Evolutionary conservation across 2,113 vertebrate genomes (phyloP), one percentile per base, ranked within the genome.

Genomic region (Crocuta crocuta): DNA sequence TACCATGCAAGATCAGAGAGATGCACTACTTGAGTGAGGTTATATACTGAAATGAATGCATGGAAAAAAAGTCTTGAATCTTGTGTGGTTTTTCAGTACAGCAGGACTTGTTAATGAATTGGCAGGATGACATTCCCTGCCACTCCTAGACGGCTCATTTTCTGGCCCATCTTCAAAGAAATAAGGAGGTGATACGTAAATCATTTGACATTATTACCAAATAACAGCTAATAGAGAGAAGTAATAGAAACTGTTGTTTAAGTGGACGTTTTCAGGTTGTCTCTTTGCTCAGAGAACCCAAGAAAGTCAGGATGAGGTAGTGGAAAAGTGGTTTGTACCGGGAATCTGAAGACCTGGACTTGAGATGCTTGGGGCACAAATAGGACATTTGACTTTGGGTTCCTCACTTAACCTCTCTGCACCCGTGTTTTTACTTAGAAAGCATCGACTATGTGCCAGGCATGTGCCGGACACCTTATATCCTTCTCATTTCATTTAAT

Each of bases 171-270:
- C 83, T 81, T 93, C 61, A 82, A 95, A 91, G 71, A 90, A 82
- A 85, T 94, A 93, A 86, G n/a, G 74, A 89, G n/a, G 80, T 94
- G 50, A 61, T 66, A 89, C 0, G 10, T 74, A 97, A 95, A 95
- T 83, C 63, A 43, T 48, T 88, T 91, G 82, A 94, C 85, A 80
- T 96, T 91, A 61, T 55, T 53, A 88, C 87, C 66, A 89, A 73
- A 83, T 89, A 97, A 81, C 50, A 61, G 31, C 66, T 86, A 86
- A 66, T 13, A 1, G 9, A 85, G 33, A n/a, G 71, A 78, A 92
- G 76, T 53, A 45, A 61, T n/a, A 45, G 76, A 95, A 94, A 78
- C 21, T 50, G 23, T 87, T 70, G 24, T 2, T 4, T 89, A 86
- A 53, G 23, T 39, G 61, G 8, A 13, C 17, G 0, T 73, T 95